These are phyloP conservation scores for Anoura caudifer DNA, from an alignment of 2,113 vertebrate genomes.

Conservation along the genomic window DNA sequence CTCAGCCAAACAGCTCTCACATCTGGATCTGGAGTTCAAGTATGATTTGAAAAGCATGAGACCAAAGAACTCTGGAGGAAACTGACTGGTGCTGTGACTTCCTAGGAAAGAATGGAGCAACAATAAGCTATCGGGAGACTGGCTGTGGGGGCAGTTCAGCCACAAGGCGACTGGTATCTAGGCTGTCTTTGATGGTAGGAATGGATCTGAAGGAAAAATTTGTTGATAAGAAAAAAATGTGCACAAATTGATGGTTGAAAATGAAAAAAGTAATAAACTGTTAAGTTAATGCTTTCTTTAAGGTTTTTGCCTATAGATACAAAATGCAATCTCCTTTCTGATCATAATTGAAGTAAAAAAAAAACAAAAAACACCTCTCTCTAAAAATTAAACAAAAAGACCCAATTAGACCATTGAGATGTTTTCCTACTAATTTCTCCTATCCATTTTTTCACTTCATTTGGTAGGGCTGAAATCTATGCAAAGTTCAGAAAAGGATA, in stretches of 20 bases:
- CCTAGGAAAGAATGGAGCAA: not conserved
- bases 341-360: not conserved
- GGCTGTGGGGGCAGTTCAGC: not conserved
- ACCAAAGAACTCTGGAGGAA: slow-evolving; percentile 28
- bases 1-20: slow-evolving; percentile 31
- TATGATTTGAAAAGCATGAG: not conserved
- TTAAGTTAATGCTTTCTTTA: not conserved
- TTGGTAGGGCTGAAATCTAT: not conserved
- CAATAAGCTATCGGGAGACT: not conserved
- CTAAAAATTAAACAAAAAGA: not conserved
- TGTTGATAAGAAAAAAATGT: not conserved
- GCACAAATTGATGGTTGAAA: not conserved
- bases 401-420: not conserved
- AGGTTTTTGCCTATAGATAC: not conserved
- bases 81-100: slow-evolving; percentile 4
- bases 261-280: not conserved
- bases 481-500: not conserved
- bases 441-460: not conserved
- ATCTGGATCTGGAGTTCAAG: slow-evolving; percentile 16
- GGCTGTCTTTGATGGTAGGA: not conserved
- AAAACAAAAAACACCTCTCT: not conserved
- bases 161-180: not conserved
- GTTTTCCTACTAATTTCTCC: not conserved
- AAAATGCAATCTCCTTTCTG: not conserved
- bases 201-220: not conserved